phyloP scores from a whole-genome alignment of 2,797 vertebrate species.

The Petrocephalus sullivani region DNA sequence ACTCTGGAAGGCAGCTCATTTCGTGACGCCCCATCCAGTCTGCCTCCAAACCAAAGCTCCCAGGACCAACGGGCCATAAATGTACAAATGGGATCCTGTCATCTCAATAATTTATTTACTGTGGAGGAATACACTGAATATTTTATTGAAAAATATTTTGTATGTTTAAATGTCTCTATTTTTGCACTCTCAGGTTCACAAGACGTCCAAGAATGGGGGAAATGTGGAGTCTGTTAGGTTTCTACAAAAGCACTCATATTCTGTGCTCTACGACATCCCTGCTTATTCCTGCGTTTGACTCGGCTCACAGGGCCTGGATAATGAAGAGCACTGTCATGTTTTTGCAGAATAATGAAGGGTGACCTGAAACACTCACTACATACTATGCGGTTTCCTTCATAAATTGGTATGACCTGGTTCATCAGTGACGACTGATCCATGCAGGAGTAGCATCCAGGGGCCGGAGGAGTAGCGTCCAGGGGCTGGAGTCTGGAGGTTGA shows the following conservation, averaged over 20 bases:
- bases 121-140: neutral
- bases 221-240: neutral
- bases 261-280: neutral
- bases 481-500: neutral
- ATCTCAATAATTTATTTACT: constrained; percentile 17
- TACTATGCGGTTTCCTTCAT: neutral
- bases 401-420: neutral
- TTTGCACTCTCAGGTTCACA: neutral
- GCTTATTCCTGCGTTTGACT: neutral
- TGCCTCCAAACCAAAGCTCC: neutral
- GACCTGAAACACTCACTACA: neutral
- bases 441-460: neutral
- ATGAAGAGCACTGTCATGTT: neutral
- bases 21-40: neutral
- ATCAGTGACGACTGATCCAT: neutral
- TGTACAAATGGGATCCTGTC: neutral
- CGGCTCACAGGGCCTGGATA: neutral
- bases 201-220: neutral
- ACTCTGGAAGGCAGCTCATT: neutral
- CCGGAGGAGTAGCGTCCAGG: neutral
- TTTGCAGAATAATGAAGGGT: neutral
- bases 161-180: neutral
- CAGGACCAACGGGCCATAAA: neutral
- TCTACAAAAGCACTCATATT: neutral
- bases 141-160: neutral